These are phyloP conservation scores for Ophion costatus DNA, from an alignment of 2,888 invertebrate species.

Conservation along the genomic window DNA sequence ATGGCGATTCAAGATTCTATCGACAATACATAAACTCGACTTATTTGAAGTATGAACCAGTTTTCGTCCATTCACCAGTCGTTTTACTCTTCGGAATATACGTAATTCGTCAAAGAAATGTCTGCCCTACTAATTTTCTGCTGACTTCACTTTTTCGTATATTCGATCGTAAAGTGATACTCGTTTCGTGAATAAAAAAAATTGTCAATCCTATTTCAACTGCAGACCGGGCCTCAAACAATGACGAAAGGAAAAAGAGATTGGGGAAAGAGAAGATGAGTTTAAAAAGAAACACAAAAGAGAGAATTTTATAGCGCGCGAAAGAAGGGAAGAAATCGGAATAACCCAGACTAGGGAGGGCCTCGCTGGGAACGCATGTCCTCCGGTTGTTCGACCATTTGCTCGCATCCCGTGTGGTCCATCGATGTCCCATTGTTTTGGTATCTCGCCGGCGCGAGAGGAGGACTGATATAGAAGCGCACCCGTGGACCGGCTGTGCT, in stretches of 20 bases:
- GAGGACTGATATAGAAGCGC: slow-evolving; percentile 47
- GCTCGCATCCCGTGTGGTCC: slow-evolving; percentile 84
- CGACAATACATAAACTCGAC: too few species aligned
- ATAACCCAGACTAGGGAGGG: slow-evolving; percentile 68
- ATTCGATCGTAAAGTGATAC: not conserved
- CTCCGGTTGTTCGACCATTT: slow-evolving; percentile 83
- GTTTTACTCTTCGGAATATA: too few species aligned
- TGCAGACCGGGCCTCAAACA: not conserved
- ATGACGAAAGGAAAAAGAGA: not conserved
- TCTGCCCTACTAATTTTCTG: not conserved
- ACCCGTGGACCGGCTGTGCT: slow-evolving; percentile 47
- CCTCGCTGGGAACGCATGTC: slow-evolving; percentile 82
- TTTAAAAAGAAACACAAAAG: slow-evolving; percentile 28
- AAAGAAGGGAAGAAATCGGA: slow-evolving; percentile 57
- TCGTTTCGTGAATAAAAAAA: not conserved
- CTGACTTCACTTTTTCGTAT: not conserved
- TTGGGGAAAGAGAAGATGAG: not conserved
- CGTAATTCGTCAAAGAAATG: not conserved
- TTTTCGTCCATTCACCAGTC: too few species aligned
- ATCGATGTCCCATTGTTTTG: slow-evolving; percentile 83
- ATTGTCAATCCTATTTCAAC: not conserved
- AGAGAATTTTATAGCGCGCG: slow-evolving; percentile 45
- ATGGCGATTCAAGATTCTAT: too few species aligned
- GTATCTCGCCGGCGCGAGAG: slow-evolving; percentile 72
- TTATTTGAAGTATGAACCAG: too few species aligned